These are phyloP conservation scores for Taenioides sp. DNA, from an alignment of 2,797 vertebrate species.

Conservation along the genomic window DNA sequence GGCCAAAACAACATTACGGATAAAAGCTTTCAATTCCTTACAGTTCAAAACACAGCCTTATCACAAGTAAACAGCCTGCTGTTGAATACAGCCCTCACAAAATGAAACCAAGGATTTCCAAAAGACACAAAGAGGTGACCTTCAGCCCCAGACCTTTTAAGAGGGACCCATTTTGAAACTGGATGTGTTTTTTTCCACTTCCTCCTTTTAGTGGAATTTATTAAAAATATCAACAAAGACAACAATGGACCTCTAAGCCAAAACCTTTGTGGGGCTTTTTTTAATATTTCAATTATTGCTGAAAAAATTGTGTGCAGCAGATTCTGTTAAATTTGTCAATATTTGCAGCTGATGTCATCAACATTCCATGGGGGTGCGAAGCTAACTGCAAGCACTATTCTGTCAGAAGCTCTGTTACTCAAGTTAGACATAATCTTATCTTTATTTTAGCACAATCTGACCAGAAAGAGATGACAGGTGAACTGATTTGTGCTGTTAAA, in stretches of 20 bases:
- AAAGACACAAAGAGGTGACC: not conserved
- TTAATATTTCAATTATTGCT: too few species aligned
- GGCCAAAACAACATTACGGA: not conserved
- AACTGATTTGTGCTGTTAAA: too few species aligned
- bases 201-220: not conserved
- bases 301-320: too few species aligned
- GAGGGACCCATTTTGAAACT: not conserved
- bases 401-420: too few species aligned
- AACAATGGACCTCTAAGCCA: not conserved
- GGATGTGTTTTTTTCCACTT: not conserved
- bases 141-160: not conserved
- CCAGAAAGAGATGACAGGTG: too few species aligned
- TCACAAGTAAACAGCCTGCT: not conserved
- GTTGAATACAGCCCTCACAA: not conserved
- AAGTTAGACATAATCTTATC: too few species aligned
- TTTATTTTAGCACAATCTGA: too few species aligned
- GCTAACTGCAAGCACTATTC: too few species aligned
- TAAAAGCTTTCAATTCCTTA: conserved; percentile 6
- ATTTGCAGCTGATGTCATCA: too few species aligned
- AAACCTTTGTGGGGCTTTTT: too few species aligned
- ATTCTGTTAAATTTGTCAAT: too few species aligned
- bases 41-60: not conserved
- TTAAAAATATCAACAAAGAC: not conserved
- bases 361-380: too few species aligned
- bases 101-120: not conserved